phyloP scores from a whole-genome alignment of 2,888 invertebrate genomes.

The Steinernema carpocapsae region DNA sequence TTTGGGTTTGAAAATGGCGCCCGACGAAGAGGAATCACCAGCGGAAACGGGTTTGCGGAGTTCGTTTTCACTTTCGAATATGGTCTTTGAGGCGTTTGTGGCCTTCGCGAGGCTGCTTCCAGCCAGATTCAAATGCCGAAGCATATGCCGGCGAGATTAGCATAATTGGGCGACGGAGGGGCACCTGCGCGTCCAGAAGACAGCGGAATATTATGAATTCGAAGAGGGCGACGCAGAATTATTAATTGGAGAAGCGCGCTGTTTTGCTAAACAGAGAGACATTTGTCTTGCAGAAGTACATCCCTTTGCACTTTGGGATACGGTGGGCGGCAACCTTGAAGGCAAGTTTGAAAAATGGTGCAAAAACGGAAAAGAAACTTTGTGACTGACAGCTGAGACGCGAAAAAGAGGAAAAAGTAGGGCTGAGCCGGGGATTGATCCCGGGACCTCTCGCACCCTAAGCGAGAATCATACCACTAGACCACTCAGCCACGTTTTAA shows the following conservation, averaged over 20 bases:
- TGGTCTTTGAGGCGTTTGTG: conserved; percentile 15
- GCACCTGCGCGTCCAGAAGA: conserved; percentile 8
- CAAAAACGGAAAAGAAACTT: too few species aligned
- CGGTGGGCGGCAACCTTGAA: too few species aligned
- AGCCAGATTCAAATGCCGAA: conserved; percentile 22
- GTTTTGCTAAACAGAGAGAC: too few species aligned
- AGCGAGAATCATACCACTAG: conserved; percentile 64
- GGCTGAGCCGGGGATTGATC: conserved; percentile 63
- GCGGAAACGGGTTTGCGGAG: conserved; percentile 11
- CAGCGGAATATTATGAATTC: neutral
- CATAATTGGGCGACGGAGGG: conserved; percentile 16
- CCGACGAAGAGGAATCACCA: neutral
- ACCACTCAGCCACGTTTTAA: conserved; percentile 58
- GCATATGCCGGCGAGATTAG: conserved; percentile 8
- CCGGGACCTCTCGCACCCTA: conserved; percentile 65
- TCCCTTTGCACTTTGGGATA: too few species aligned
- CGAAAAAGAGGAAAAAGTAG: too few species aligned
- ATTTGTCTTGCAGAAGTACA: too few species aligned
- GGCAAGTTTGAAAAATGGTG: too few species aligned
- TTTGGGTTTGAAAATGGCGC: conserved; percentile 34
- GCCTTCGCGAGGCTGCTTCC: neutral
- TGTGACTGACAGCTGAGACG: too few species aligned
- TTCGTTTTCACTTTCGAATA: neutral
- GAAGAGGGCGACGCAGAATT: neutral
- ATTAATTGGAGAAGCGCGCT: neutral